Evolutionary conservation across 2,113 vertebrate species (phyloP).

Genomic region (Haplochromis vanheusdeni): DNA sequence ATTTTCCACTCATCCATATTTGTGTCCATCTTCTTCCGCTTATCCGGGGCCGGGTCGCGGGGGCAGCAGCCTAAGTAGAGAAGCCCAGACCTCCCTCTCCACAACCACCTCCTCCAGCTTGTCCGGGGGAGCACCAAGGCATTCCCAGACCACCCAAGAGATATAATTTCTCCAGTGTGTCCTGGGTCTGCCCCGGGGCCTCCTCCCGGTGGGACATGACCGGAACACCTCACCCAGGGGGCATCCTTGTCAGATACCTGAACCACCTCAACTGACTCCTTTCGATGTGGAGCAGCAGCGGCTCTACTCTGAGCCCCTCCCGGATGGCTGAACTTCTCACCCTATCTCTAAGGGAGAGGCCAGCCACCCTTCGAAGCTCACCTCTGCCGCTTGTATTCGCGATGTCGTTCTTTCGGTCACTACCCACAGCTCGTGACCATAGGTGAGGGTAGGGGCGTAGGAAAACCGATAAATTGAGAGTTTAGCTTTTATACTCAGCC

Average conservation of each 20-base stretch:
- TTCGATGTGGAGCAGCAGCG: fast-evolving
- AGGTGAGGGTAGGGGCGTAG: fast-evolving
- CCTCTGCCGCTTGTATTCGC: fast-evolving
- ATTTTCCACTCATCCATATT: background rate
- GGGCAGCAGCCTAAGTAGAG: background rate
- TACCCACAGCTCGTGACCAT: background rate
- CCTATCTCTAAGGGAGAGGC: fast-evolving
- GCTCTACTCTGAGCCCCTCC: background rate
- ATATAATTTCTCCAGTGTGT: background rate
- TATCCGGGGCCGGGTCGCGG: fast-evolving
- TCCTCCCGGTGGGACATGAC: fast-evolving
- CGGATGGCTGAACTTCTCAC: fast-evolving
- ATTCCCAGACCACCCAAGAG: background rate
- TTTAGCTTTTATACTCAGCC: background rate
- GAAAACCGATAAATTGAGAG: background rate
- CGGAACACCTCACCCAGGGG: background rate
- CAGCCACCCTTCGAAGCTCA: fast-evolving
- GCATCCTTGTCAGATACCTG: fast-evolving
- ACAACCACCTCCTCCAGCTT: background rate
- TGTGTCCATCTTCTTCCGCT: background rate
- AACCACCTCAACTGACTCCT: fast-evolving
- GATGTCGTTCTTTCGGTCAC: fast-evolving
- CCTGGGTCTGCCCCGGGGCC: fast-evolving
- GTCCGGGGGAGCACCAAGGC: background rate
- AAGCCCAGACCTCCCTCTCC: background rate